Evolutionary conservation across 2,113 vertebrate species (phyloP), one percentile per base, ranked within the genome.

Genomic region (Hemiprocne comata): DNA sequence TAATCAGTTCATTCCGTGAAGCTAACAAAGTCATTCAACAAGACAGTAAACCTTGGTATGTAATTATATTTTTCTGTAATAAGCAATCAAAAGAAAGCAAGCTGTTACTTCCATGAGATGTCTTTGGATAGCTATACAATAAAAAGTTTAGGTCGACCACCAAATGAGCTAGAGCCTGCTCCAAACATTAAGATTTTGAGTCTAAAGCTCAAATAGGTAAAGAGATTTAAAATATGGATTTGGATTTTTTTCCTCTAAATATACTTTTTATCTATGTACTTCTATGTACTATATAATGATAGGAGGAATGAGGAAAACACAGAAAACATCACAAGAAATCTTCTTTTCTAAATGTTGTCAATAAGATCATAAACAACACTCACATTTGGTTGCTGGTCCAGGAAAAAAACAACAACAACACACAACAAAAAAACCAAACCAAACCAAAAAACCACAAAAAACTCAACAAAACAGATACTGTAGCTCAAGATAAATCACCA

Each of bases 401-500:
- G 33, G 7, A 0, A 2, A 48, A 24, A 28, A 50, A 48, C 31
- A 38, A 15, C 46, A 29, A 23, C 40, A 51, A 64, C 14, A 20
- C 15, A 13, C 38, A 15, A 13, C 50, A 15, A n/a, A n/a, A n/a
- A n/a, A n/a, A n/a, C n/a, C n/a, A 46, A 46, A 46, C 42, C 42
- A 11, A 46, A 19, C 6, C 17, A 46, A 13, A 46, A 46, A 46
- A 46, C 17, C 8, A 16, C 17, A 16, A 0, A 2, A 48, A 24
- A 28, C 44, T 40, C 31, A 38, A 15, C 40, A 29, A 29, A 2
- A 28, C 3, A 58, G 5, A 51, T 19, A 62, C 17, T 0, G 0
- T 12, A 53, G 26, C 6, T 65, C n/a, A 83, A 40, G 20, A 36
- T 58, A 69, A 87, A 78, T 44, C n/a, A 61, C 18, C 24, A 65